Evolutionary conservation across 2,888 invertebrate species (phyloP).

Genomic region (Congeria kusceri): DNA sequence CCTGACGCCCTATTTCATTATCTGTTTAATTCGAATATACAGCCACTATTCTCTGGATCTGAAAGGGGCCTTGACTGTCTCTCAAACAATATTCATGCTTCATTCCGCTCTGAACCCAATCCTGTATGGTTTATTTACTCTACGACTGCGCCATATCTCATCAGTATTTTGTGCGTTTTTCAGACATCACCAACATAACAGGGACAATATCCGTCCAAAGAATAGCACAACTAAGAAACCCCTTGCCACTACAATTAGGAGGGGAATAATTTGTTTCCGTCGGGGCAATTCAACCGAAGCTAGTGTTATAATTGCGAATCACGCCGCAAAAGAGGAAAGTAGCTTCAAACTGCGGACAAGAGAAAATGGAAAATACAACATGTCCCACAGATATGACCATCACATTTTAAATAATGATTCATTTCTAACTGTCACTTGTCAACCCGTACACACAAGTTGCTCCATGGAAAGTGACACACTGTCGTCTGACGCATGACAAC

Average conservation of each 20-base stretch:
- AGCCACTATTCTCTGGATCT: slow-evolving; percentile 79
- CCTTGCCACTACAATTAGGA: slow-evolving; percentile 35
- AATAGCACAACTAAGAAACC: slow-evolving; percentile 14
- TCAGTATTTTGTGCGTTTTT: not conserved
- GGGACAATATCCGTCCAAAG: slow-evolving; percentile 6
- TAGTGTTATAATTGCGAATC: slow-evolving; percentile 66
- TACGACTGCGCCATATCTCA: slow-evolving; percentile 56
- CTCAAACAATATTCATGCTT: slow-evolving; percentile 82
- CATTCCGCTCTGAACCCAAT: slow-evolving; percentile 86
- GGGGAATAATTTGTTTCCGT: slow-evolving; percentile 38
- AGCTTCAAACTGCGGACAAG: slow-evolving; percentile 54
- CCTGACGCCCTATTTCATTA: slow-evolving; percentile 86
- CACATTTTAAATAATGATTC: no score
- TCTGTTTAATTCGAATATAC: slow-evolving; percentile 85
- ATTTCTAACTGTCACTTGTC: no score
- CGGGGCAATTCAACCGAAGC: slow-evolving; percentile 52
- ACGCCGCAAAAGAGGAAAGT: slow-evolving; percentile 62
- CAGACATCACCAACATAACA: not conserved
- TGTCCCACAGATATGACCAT: no score
- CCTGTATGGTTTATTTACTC: slow-evolving; percentile 85
- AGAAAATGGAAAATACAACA: slow-evolving; percentile 34
- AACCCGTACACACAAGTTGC: not conserved
- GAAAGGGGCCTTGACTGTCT: slow-evolving; percentile 69
- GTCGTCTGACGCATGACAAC: slow-evolving; percentile 10
- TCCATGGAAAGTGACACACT: slow-evolving; percentile 18